Percentiles rank a stretch among this genome's conserved stretches.
Conservation (phyloP, 37 sponge, comb jelly and placozoan species). For the Chondrosia reniformis region DNA sequence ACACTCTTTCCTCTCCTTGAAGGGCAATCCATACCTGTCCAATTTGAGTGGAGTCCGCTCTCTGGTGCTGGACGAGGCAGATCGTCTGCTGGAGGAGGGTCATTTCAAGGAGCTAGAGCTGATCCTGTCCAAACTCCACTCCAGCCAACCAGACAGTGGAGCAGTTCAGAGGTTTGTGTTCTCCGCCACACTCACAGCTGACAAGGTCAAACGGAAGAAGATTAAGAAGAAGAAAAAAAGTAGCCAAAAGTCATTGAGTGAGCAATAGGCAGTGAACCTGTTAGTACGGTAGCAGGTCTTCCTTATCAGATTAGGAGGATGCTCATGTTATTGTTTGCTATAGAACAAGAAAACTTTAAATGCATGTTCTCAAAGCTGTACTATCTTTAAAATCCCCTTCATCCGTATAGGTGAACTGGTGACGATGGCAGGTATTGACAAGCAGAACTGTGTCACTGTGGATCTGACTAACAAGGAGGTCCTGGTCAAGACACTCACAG, state of each 20-base stretch:
- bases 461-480: conserved; percentile 78
- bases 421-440: conserved; percentile 37
- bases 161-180: conserved; percentile 76
- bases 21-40: conserved; percentile 63
- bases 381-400: neutral
- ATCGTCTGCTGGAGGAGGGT: conserved; percentile 94
- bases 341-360: too few relatives aligned
- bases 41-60: conserved; percentile 39
- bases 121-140: conserved; percentile 52
- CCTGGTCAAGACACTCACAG: conserved; percentile 74
- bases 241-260: too few relatives aligned
- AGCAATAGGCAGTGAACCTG: too few relatives aligned
- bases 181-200: conserved; percentile 90
- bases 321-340: too few relatives aligned
- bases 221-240: conserved; percentile 17
- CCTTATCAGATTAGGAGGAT: too few relatives aligned
- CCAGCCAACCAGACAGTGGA: neutral
- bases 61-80: conserved; percentile 96
- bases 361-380: too few relatives aligned
- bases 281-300: too few relatives aligned
- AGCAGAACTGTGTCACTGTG: conserved; percentile 38
- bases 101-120: conserved; percentile 80
- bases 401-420: neutral
- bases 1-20: neutral
- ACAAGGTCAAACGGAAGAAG: conserved; percentile 43